Evolutionary conservation across 2,113 vertebrate species (phyloP).

Genomic region (Acanthisitta chloris): DNA sequence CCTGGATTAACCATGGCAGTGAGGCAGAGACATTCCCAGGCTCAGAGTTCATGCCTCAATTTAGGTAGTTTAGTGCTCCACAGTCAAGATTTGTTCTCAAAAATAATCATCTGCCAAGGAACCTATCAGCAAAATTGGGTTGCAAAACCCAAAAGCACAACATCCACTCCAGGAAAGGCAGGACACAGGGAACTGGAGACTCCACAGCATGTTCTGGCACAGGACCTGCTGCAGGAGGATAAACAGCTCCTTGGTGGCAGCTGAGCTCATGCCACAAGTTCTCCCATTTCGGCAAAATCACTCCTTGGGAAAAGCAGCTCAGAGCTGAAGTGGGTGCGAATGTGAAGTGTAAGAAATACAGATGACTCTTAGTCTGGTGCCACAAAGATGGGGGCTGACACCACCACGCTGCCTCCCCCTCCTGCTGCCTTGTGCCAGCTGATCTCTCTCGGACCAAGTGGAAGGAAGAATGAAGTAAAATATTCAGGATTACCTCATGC

Average conservation of each 20-base stretch:
- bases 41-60: fast-evolving
- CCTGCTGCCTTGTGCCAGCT: fast-evolving
- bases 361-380: fast-evolving
- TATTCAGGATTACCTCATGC: neutral
- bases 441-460: neutral
- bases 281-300: neutral
- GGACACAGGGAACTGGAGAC: fast-evolving
- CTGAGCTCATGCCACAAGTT: neutral
- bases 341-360: neutral
- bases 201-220: neutral
- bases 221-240: neutral
- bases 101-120: neutral
- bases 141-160: neutral
- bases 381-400: neutral
- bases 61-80: neutral
- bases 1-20: neutral
- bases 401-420: neutral
- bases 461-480: neutral
- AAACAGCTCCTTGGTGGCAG: neutral
- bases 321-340: neutral
- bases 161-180: neutral
- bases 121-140: fast-evolving
- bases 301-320: neutral
- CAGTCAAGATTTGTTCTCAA: fast-evolving
- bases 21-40: too few relatives aligned